Evolutionary conservation across 2,113 vertebrate species (phyloP).

Genomic region (Thunnus thynnus): DNA sequence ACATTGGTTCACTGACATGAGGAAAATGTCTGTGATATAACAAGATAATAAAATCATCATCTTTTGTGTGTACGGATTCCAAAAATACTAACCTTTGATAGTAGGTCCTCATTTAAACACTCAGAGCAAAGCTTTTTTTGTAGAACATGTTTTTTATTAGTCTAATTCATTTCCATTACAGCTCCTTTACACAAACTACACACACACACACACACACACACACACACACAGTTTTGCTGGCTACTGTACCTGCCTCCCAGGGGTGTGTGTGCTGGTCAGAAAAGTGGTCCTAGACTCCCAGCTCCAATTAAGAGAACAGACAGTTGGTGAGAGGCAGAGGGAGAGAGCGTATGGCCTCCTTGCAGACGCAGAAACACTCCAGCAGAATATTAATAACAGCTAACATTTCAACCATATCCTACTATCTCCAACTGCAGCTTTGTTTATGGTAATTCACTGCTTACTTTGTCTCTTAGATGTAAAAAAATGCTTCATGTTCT

Average conservation of each 20-base stretch:
- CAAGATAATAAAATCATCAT: background rate
- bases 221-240: constrained; percentile 18
- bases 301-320: constrained; percentile 78
- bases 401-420: constrained; percentile 43
- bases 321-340: constrained; percentile 59
- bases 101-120: background rate
- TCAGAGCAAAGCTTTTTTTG: background rate
- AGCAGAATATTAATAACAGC: constrained; percentile 71
- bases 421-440: constrained; percentile 24
- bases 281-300: constrained; percentile 62
- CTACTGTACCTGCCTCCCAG: constrained; percentile 58
- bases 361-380: constrained; percentile 55
- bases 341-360: constrained; percentile 40
- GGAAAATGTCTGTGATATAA: background rate
- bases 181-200: constrained; percentile 12
- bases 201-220: background rate
- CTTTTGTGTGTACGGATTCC: background rate
- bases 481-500: constrained; percentile 1
- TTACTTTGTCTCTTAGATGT: background rate
- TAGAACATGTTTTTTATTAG: constrained; percentile 10
- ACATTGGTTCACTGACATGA: background rate
- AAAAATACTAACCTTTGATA: background rate
- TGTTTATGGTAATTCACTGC: constrained; percentile 39
- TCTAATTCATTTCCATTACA: constrained; percentile 7
- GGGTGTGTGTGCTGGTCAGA: constrained; percentile 61